Evolutionary conservation across 30 jellyfish, hydroid and myxozoan genomes (phyloP).

Genomic region (Chironex yamaguchii): DNA sequence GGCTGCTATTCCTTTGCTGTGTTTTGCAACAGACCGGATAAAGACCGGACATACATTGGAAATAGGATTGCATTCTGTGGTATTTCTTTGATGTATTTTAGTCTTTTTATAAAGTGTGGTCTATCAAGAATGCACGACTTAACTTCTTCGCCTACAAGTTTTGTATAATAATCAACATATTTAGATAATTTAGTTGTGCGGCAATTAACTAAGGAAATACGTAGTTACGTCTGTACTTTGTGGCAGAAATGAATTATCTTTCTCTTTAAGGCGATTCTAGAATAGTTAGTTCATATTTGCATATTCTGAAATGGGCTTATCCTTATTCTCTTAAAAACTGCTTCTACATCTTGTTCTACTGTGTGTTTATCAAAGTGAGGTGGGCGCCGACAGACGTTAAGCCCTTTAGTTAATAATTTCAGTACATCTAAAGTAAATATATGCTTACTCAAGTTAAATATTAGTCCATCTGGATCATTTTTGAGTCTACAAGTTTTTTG

Average conservation of each 20-base stretch:
- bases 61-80: too few species aligned
- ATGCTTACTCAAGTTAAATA: constrained; percentile 8
- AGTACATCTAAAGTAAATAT: constrained; percentile 21
- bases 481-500: constrained; percentile 25
- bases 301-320: constrained; percentile 4
- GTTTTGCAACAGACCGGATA: too few species aligned
- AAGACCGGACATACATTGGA: too few species aligned
- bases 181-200: too few species aligned
- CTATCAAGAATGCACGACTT: too few species aligned
- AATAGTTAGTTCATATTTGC: constrained; percentile 8
- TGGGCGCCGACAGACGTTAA: constrained; percentile 56
- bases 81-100: too few species aligned
- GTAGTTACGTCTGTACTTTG: constrained; percentile 32
- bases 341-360: constrained; percentile 1
- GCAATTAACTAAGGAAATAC: too few species aligned
- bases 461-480: constrained; percentile 54
- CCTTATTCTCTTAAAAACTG: neutral
- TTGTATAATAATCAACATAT: too few species aligned
- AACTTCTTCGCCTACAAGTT: too few species aligned
- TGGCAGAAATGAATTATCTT: constrained; percentile 25
- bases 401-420: constrained; percentile 34
- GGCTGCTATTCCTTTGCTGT: too few species aligned
- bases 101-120: too few species aligned
- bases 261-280: constrained; percentile 6
- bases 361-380: constrained; percentile 19